A percentile compares a stretch with the other conserved stretches of the same genome.
phyloP scores from a whole-genome alignment of 2,888 invertebrate species.

The Zeuzera pyrina region DNA sequence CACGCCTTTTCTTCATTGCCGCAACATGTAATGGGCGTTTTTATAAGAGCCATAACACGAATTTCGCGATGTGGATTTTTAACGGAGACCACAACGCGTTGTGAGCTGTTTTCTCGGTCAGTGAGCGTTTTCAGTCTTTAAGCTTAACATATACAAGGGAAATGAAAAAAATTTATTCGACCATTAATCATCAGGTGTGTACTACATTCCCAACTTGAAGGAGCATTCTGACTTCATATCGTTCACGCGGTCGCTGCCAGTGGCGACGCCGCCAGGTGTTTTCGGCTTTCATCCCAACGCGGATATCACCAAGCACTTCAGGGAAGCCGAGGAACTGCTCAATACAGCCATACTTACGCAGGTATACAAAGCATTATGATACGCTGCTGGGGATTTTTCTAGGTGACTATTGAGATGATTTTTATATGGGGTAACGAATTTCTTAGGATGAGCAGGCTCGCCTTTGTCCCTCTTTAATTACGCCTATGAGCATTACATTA shows the following conservation, averaged over 20 bases:
- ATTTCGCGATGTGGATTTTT: too few species aligned
- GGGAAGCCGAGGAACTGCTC: constrained; percentile 86
- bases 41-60: neutral
- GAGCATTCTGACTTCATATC: constrained; percentile 81
- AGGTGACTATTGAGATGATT: too few species aligned
- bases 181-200: constrained; percentile 59
- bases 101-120: too few species aligned
- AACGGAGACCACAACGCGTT: too few species aligned
- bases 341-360: constrained; percentile 83
- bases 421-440: too few species aligned
- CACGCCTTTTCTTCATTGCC: constrained; percentile 22
- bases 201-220: constrained; percentile 81
- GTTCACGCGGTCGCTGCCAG: constrained; percentile 80
- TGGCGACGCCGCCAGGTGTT: constrained; percentile 85
- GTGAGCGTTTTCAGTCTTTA: too few species aligned
- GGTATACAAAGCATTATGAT: constrained; percentile 55
- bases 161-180: too few species aligned
- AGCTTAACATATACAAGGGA: too few species aligned
- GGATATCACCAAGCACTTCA: constrained; percentile 92
- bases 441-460: too few species aligned
- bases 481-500: neutral
- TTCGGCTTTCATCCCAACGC: constrained; percentile 96
- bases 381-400: neutral
- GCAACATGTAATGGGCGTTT: constrained; percentile 22
- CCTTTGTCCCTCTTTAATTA: too few species aligned